Conservation (phyloP, 2,113 vertebrate species). For the Pelvicachromis taeniatus region DNA sequence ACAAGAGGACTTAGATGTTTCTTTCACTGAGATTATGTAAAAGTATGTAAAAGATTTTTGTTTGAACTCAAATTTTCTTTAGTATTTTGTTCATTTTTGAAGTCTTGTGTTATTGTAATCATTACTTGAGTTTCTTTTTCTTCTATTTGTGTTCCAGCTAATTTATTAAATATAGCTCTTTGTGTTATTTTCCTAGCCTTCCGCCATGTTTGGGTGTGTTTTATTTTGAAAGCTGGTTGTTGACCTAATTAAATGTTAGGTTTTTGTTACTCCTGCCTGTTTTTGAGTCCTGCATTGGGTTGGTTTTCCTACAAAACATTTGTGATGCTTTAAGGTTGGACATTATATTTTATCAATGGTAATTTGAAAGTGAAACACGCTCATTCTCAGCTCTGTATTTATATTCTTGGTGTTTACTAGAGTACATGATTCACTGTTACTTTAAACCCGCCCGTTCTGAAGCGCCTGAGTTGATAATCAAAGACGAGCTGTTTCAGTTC, state of each 20-base stretch:
- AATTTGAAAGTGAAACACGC: not conserved
- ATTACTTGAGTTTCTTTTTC: not conserved
- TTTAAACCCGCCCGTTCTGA: not conserved
- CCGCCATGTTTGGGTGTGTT: not conserved
- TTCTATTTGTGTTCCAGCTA: not conserved
- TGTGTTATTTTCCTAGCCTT: fast-evolving
- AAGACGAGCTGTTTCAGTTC: fast-evolving
- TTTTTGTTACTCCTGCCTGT: not conserved
- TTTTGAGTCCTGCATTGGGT: not conserved
- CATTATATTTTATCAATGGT: not conserved
- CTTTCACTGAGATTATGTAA: not conserved
- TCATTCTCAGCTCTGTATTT: not conserved
- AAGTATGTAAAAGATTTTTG: not conserved
- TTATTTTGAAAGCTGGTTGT: not conserved
- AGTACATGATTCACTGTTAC: not conserved
- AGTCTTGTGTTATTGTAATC: not conserved
- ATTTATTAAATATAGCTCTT: not conserved
- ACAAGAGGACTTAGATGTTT: not conserved
- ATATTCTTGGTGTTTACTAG: not conserved
- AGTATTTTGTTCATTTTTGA: fast-evolving
- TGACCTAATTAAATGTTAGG: not conserved
- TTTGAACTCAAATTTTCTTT: not conserved
- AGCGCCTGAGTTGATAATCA: fast-evolving
- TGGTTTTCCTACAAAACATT: not conserved
- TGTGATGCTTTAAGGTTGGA: not conserved